phyloP scores from a whole-genome alignment of 2,113 vertebrate genomes.

The Probosciger aterrimus region DNA sequence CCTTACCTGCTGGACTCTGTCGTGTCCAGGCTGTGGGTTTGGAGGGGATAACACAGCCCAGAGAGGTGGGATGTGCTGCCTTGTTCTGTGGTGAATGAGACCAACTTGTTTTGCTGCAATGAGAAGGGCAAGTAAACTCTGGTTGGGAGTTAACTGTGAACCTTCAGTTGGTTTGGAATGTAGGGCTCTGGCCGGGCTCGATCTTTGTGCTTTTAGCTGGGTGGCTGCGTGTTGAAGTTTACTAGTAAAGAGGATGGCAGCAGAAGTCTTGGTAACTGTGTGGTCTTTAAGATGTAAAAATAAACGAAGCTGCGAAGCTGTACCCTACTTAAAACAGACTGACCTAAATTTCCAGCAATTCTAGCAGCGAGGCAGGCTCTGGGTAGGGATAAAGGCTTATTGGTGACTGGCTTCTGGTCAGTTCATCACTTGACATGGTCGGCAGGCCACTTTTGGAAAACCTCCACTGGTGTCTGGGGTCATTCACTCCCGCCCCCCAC shows the following conservation, averaged over 20 bases:
- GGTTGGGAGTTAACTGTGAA: not conserved
- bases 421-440: fast-evolving
- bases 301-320: constrained; percentile 54
- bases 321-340: constrained; percentile 56
- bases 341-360: constrained; percentile 48
- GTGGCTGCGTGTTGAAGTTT: not conserved
- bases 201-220: not conserved
- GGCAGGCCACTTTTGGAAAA: not conserved
- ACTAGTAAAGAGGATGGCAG: constrained; percentile 12
- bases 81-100: constrained; percentile 33
- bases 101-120: not conserved
- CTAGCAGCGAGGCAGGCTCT: not conserved
- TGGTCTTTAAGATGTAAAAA: constrained; percentile 49
- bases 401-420: not conserved
- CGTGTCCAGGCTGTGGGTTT: constrained; percentile 38
- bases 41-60: not conserved
- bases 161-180: not conserved
- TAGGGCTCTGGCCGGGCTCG: not conserved
- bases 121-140: not conserved
- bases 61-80: not conserved
- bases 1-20: constrained; percentile 40
- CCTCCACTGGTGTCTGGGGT: not conserved
- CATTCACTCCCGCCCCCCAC: not conserved
- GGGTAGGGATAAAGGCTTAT: not conserved
- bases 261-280: constrained; percentile 8